These are phyloP conservation scores for Archips crataeganus DNA, from an alignment of 2,888 invertebrate species.

Conservation along the genomic window DNA sequence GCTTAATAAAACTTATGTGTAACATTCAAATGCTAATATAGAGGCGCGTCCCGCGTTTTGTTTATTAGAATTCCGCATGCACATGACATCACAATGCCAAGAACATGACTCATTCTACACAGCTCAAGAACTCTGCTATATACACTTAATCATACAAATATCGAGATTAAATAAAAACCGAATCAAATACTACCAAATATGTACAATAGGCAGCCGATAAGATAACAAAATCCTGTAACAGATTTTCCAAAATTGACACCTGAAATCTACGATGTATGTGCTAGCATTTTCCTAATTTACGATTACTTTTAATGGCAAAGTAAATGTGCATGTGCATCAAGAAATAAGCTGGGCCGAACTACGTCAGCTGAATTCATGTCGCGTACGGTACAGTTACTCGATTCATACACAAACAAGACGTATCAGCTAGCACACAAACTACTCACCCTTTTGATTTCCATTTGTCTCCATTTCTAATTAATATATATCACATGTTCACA, in stretches of 20 bases:
- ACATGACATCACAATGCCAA: constrained; percentile 78
- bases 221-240: constrained; percentile 30
- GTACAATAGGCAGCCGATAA: constrained; percentile 30
- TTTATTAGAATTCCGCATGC: constrained; percentile 70
- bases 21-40: constrained; percentile 48
- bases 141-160: constrained; percentile 41
- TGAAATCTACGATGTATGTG: constrained; percentile 2
- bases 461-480: constrained; percentile 77
- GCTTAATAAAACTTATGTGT: constrained; percentile 11
- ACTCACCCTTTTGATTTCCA: constrained; percentile 80
- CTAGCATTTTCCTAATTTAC: constrained; percentile 6
- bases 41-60: constrained; percentile 56
- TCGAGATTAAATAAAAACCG: constrained; percentile 31
- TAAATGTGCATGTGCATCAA: constrained; percentile 42
- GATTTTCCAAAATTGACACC: constrained; percentile 26
- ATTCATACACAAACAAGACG: constrained; percentile 79
- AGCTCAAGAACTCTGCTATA: constrained; percentile 49
- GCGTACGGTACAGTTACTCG: constrained; percentile 70
- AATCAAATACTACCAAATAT: constrained; percentile 25
- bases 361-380: constrained; percentile 70
- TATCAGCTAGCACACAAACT: constrained; percentile 51
- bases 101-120: constrained; percentile 70
- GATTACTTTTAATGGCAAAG: constrained; percentile 10
- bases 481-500: constrained; percentile 78
- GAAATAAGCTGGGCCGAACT: constrained; percentile 52